Evolutionary conservation across 2,888 invertebrate species (phyloP).

Genomic region (Baronia brevicornis): DNA sequence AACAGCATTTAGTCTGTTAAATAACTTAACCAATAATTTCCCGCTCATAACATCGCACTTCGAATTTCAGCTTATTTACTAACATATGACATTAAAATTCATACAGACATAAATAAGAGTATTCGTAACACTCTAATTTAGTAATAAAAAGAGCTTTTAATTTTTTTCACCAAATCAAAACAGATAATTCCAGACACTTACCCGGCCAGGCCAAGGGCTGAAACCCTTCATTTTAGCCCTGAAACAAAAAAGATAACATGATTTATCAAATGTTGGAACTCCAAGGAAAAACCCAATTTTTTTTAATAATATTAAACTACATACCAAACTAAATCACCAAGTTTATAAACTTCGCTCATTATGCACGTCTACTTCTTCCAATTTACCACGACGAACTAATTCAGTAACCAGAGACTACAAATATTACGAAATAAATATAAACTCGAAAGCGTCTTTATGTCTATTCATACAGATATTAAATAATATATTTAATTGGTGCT

Average conservation of each 20-base stretch:
- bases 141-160: not conserved
- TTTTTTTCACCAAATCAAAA: slow-evolving; percentile 14
- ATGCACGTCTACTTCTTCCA: slow-evolving; percentile 35
- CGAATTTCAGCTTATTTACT: slow-evolving; percentile 12
- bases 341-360: slow-evolving; percentile 65
- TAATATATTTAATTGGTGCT: too few relatives aligned
- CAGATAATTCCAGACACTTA: slow-evolving; percentile 77
- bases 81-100: slow-evolving; percentile 10
- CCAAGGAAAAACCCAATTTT: too few relatives aligned
- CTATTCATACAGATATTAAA: too few relatives aligned
- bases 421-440: slow-evolving; percentile 25
- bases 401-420: slow-evolving; percentile 41
- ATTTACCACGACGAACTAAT: slow-evolving; percentile 66
- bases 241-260: slow-evolving; percentile 50
- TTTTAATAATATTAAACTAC: slow-evolving; percentile 32
- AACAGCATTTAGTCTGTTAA: too few relatives aligned
- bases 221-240: slow-evolving; percentile 99
- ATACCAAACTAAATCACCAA: slow-evolving; percentile 75
- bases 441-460: slow-evolving; percentile 31
- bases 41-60: slow-evolving; percentile 17
- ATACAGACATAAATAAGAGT: slow-evolving; percentile 10
- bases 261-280: too few relatives aligned
- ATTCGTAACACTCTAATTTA: too few relatives aligned
- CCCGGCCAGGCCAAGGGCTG: slow-evolving; percentile 97
- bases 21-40: slow-evolving; percentile 18